Conservation (phyloP, 2,797 vertebrate genomes). For the Enteromius argenteus region DNA sequence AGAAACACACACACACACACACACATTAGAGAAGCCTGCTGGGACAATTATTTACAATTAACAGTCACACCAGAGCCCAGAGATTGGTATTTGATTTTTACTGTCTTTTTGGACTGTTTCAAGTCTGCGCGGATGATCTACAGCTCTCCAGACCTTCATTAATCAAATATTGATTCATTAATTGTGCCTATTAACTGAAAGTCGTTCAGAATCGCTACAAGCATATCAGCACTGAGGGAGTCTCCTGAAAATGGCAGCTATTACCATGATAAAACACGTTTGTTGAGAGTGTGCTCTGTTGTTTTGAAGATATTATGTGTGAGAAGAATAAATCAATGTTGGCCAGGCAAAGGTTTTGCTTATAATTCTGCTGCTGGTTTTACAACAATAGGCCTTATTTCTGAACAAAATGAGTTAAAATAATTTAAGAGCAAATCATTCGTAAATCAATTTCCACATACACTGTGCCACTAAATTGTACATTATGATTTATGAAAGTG, state of each 20-base stretch:
- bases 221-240: conserved; percentile 76
- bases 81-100: conserved; percentile 39
- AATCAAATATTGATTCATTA: conserved; percentile 83
- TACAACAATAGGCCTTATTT: not conserved
- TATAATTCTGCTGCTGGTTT: not conserved
- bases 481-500: not conserved
- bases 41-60: conserved; percentile 71
- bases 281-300: conserved; percentile 12
- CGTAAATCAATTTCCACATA: not conserved
- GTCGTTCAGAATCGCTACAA: conserved; percentile 76
- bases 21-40: conserved; percentile 38
- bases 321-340: not conserved
- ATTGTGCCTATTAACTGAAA: conserved; percentile 87
- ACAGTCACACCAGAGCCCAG: conserved; percentile 61
- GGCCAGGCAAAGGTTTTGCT: not conserved
- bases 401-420: not conserved
- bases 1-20: conserved; percentile 30
- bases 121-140: conserved; percentile 49
- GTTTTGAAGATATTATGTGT: conserved; percentile 25
- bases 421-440: not conserved
- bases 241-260: conserved; percentile 75
- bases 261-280: conserved; percentile 39
- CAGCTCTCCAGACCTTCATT: conserved; percentile 73
- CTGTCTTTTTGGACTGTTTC: conserved; percentile 29
- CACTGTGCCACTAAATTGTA: not conserved